Evolutionary conservation across 2,113 vertebrate species (phyloP).

Genomic region (Centropus unirufus): DNA sequence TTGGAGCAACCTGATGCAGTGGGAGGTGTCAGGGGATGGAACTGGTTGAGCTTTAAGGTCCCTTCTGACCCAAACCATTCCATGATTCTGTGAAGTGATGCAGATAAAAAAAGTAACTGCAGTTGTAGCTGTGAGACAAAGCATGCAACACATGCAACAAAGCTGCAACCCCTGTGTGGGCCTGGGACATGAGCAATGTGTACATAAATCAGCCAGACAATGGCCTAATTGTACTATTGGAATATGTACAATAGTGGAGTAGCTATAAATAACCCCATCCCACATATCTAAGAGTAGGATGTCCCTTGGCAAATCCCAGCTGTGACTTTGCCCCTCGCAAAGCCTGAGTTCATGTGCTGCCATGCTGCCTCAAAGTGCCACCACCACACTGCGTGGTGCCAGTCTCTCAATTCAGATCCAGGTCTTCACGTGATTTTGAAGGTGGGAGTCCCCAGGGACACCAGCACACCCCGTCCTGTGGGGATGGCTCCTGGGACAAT

Average conservation of each 20-base stretch:
- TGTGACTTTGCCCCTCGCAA: not conserved
- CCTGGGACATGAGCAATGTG: not conserved
- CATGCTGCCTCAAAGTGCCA: not conserved
- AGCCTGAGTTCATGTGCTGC: not conserved
- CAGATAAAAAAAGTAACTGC: not conserved
- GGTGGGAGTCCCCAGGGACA: not conserved
- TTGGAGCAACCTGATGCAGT: no score
- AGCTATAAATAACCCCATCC: not conserved
- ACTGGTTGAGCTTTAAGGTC: no score
- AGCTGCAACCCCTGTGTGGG: no score
- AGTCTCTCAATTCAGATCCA: not conserved
- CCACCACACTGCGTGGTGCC: rapidly evolving
- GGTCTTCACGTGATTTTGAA: not conserved
- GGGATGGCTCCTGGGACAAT: not conserved
- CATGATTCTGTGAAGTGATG: no score
- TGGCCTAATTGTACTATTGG: not conserved
- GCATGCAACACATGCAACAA: no score
- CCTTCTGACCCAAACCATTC: no score
- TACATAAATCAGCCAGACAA: not conserved
- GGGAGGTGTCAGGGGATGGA: no score
- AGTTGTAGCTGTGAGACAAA: not conserved
- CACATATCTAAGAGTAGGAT: not conserved
- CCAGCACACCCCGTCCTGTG: not conserved
- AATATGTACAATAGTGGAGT: not conserved
- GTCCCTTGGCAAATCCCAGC: not conserved